These are phyloP conservation scores for Hycleus phaleratus DNA, from an alignment of 1,140 invertebrate species.

Conservation along the genomic window DNA sequence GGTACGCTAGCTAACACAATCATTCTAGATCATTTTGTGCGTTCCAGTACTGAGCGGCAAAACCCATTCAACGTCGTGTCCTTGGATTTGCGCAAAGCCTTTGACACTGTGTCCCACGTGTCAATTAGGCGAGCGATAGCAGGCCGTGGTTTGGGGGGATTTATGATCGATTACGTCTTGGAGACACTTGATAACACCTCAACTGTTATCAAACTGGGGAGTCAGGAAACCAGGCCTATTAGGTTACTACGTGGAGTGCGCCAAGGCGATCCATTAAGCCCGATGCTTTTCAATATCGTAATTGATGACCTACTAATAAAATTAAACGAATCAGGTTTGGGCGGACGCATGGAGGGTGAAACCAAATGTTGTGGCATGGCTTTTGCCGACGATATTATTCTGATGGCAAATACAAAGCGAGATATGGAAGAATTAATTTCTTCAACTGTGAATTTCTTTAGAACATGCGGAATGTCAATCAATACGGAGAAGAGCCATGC, in stretches of 20 bases:
- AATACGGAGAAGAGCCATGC: no score
- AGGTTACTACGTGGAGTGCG: conserved; percentile 37
- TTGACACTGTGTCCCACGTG: conserved; percentile 35
- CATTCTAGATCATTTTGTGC: conserved; percentile 31
- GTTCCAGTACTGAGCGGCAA: conserved; percentile 26
- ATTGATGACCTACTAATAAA: conserved; percentile 36
- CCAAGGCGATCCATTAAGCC: conserved; percentile 45
- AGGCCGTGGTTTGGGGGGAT: no score
- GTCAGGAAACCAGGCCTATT: conserved; percentile 16
- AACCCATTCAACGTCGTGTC: conserved; percentile 32
- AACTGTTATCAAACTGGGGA: conserved; percentile 19
- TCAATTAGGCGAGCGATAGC: no score
- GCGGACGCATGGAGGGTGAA: conserved; percentile 2
- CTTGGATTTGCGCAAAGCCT: conserved; percentile 34
- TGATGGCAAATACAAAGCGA: conserved; percentile 30
- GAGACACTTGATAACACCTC: conserved; percentile 18
- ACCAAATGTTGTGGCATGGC: conserved; percentile 1
- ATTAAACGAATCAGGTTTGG: neutral
- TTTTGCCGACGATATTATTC: neutral
- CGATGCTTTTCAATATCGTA: conserved; percentile 42
- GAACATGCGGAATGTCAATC: no score
- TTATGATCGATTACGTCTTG: no score
- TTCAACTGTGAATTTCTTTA: no score
- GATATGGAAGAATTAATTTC: no score
- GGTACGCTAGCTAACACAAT: conserved; percentile 34